Evolutionary conservation across 2,113 vertebrate genomes (phyloP).

Genomic region (Gallinago media): DNA sequence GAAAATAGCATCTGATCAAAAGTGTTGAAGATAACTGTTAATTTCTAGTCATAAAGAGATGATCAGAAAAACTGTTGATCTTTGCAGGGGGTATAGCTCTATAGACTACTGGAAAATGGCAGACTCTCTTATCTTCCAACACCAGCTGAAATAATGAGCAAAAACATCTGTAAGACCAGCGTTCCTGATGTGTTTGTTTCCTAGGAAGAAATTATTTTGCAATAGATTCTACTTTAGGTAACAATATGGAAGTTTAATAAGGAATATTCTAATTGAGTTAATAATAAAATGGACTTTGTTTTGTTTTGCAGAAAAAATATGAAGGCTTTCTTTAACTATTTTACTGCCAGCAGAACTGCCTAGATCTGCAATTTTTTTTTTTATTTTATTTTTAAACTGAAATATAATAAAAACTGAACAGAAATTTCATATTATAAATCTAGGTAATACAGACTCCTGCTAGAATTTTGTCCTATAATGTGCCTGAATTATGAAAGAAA

Average conservation of each 20-base stretch:
- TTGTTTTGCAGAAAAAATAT: neutral
- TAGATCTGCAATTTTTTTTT: neutral
- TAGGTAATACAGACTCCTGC: neutral
- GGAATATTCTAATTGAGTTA: neutral
- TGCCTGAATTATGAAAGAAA: neutral
- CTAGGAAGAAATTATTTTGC: neutral
- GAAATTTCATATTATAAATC: neutral
- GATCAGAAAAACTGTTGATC: neutral
- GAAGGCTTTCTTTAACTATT: neutral
- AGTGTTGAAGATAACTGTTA: neutral
- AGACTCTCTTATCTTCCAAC: neutral
- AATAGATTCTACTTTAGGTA: neutral
- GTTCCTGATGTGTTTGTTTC: neutral
- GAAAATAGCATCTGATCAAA: neutral
- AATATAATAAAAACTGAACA: neutral
- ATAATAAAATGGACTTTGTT: neutral
- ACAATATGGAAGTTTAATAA: neutral
- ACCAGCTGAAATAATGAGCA: neutral
- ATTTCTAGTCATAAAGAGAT: neutral
- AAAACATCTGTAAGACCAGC: neutral
- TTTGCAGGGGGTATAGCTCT: neutral
- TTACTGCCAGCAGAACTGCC: neutral
- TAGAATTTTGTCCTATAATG: neutral
- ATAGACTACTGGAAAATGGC: neutral
- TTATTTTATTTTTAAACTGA: neutral